These are phyloP conservation scores for Lasiommata megera DNA, from an alignment of 2,888 invertebrate genomes.

Conservation along the genomic window DNA sequence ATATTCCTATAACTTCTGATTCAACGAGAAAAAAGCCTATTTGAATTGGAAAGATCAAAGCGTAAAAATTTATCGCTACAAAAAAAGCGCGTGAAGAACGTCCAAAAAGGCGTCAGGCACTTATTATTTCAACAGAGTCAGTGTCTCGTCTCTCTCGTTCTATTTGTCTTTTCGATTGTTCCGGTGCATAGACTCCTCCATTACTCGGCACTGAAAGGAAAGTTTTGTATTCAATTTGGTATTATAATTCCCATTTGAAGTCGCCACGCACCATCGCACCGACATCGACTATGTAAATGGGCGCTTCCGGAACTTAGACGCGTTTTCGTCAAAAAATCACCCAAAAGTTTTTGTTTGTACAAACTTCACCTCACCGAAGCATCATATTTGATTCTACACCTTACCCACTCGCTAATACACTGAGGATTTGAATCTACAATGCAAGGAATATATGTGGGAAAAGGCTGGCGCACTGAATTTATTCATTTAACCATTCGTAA, in stretches of 20 bases:
- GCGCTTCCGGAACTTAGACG: slow-evolving; percentile 74
- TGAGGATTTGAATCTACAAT: not conserved
- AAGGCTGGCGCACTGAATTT: slow-evolving; percentile 28
- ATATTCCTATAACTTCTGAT: slow-evolving; percentile 80
- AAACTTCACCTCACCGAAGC: slow-evolving; percentile 5
- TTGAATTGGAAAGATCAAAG: slow-evolving; percentile 81
- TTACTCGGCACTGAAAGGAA: slow-evolving; percentile 82
- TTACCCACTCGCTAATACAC: not conserved
- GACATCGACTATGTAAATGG: slow-evolving; percentile 81
- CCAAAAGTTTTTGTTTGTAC: slow-evolving; percentile 39
- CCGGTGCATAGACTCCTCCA: slow-evolving; percentile 81
- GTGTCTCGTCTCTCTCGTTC: slow-evolving; percentile 74
- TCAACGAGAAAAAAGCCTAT: slow-evolving; percentile 74
- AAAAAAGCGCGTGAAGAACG: slow-evolving; percentile 64
- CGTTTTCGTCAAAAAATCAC: slow-evolving; percentile 67
- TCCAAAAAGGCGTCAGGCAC: slow-evolving; percentile 77
- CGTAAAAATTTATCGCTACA: slow-evolving; percentile 77
- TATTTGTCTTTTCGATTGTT: slow-evolving; percentile 81
- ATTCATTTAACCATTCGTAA: slow-evolving; percentile 38
- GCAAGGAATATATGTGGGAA: not conserved
- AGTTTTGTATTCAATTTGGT: slow-evolving; percentile 83
- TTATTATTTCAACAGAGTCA: slow-evolving; percentile 78
- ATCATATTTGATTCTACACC: not conserved
- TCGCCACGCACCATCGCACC: slow-evolving; percentile 80
- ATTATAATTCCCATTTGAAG: slow-evolving; percentile 82